Base-by-base conservation (phyloP, 2,888 invertebrate species). In the Strigamia transsilvanica region DNA sequence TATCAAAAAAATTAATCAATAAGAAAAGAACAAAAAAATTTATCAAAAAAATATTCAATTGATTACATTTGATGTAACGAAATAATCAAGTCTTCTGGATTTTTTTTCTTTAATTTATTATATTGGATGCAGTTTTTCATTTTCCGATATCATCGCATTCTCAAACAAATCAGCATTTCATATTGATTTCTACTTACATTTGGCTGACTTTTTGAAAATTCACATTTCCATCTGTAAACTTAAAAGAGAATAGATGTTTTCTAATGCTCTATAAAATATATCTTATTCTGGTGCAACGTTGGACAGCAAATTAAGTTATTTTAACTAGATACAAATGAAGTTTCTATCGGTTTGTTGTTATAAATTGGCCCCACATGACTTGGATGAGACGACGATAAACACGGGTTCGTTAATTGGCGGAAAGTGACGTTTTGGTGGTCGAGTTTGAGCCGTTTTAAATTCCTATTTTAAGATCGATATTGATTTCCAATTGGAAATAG, bases 391-490 rank as follows among this genome's bases (percentile, higher is more conserved):
- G 61, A 15, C 61, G 23, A 66, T 46, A 46, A 46, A 46, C 46
- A 46, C 15, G 46, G 15, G 46, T n/a, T 46, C 15, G 46, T 66
- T 66, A 66, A 66, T 66, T 66, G 61, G 61, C 61, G 18, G 21
- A 66, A 23, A 18, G 61, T 66, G 61, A 66, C 61, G 61, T 66
- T 21, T 18, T 23, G 23, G 61, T 66, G 61, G 61, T 66, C 61
- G 18, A 23, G 23, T 66, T 66, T 66, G 61, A 18, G 21, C 21
- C 61, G 23, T 66, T 66, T 66, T 66, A 66, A 66, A 66, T 66
- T 66, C 61, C 23, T 66, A 66, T 66, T 66, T 66, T 12, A 21
- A 66, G 61, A 66, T 66, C 61, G 61, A 66, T 66, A 66, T 66
- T 66, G 61, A 66, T 66, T 66, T 66, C 61, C 61, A 66, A 66